Evolutionary conservation across 1,140 invertebrate genomes (phyloP).

Genomic region (Neodiprion pinetum): DNA sequence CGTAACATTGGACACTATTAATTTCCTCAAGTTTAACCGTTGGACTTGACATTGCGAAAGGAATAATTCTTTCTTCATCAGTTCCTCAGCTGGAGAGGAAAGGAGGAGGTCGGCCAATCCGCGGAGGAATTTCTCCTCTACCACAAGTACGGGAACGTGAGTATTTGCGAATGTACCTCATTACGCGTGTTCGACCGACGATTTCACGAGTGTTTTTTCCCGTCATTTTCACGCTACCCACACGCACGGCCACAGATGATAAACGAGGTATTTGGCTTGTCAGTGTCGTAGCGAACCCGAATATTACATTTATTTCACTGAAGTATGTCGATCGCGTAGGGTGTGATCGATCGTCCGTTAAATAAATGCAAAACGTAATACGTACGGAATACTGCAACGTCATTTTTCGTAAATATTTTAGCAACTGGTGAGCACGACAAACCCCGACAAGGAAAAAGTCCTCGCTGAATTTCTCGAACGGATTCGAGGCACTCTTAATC

Average conservation of each 20-base stretch:
- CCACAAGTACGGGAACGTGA: slow-evolving; percentile 91
- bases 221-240: background rate
- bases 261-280: slow-evolving; percentile 2
- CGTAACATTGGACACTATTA: too few species aligned
- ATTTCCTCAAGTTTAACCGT: too few species aligned
- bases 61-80: slow-evolving; percentile 46
- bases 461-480: slow-evolving; percentile 81
- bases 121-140: slow-evolving; percentile 86
- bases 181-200: background rate
- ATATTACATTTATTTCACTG: background rate
- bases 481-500: slow-evolving; percentile 81
- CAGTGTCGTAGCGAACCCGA: background rate
- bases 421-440: slow-evolving; percentile 62
- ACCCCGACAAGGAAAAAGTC: slow-evolving; percentile 76
- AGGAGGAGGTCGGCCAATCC: slow-evolving; percentile 72
- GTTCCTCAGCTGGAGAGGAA: slow-evolving; percentile 79
- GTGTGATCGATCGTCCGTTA: background rate
- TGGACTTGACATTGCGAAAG: background rate
- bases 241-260: background rate
- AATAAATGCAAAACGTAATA: too few species aligned
- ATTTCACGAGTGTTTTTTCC: too few species aligned
- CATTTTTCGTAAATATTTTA: slow-evolving; percentile 26
- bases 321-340: background rate
- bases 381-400: background rate
- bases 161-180: slow-evolving; percentile 48